Percentiles rank a stretch among this genome's conserved stretches.
Evolutionary conservation across 2,888 invertebrate genomes (phyloP).

Genomic region (Nephrotoma appendiculata): DNA sequence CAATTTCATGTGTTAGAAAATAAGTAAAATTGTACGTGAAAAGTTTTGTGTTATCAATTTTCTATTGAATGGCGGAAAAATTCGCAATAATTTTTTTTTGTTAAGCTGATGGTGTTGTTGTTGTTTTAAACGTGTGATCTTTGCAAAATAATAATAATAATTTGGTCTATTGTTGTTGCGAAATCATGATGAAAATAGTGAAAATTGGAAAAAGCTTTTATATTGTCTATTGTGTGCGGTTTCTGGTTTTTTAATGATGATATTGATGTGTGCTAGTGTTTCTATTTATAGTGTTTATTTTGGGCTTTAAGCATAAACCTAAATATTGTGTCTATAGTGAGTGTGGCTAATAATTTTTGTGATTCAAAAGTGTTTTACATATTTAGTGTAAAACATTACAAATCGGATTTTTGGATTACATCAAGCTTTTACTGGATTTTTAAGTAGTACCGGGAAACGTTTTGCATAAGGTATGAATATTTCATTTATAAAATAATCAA

Average conservation of each 20-base stretch:
- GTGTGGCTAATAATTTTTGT: not conserved
- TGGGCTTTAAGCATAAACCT: not conserved
- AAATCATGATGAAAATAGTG: not conserved
- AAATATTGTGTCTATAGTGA: not conserved
- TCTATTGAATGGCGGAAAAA: not conserved
- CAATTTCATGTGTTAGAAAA: not conserved
- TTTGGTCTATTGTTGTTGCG: not conserved
- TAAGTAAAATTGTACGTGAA: not conserved
- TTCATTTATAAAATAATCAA: not conserved
- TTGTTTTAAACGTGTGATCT: not conserved
- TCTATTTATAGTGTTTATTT: not conserved
- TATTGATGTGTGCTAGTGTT: not conserved
- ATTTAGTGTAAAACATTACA: not conserved
- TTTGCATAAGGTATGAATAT: not conserved
- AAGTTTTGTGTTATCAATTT: not conserved
- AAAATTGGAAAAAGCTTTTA: not conserved
- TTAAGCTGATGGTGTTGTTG: not conserved
- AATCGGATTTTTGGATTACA: not conserved
- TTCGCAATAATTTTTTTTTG: not conserved
- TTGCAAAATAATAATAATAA: not conserved
- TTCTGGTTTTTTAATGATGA: not conserved
- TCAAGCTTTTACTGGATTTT: not conserved
- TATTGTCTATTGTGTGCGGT: not conserved
- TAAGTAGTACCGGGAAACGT: not conserved
- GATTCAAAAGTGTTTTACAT: not conserved